Percentiles rank a stretch among this genome's conserved stretches.
Evolutionary conservation across 2,113 vertebrate genomes (phyloP).

Genomic region (Pelvicachromis taeniatus): DNA sequence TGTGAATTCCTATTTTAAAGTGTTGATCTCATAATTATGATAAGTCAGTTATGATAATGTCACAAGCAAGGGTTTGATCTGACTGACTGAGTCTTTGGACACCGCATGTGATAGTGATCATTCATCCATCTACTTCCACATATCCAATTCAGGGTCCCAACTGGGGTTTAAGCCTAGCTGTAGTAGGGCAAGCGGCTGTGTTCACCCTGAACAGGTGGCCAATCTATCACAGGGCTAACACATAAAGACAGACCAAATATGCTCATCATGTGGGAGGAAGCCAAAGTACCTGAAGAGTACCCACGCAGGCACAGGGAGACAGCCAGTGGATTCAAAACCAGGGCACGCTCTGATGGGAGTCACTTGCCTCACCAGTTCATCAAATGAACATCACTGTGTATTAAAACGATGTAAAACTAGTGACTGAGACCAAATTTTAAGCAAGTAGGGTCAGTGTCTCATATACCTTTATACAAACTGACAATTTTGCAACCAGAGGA

Average conservation of each 20-base stretch:
- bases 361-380: not conserved
- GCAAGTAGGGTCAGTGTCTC: not conserved
- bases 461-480: not conserved
- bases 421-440: not conserved
- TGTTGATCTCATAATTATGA: not conserved
- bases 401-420: not conserved
- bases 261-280: not conserved
- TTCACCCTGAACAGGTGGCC: not conserved
- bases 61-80: not conserved
- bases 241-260: not conserved
- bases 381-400: not conserved
- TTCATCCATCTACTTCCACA: not conserved
- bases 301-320: not conserved
- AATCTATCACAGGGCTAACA: not conserved
- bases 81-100: not conserved
- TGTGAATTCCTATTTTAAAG: not conserved
- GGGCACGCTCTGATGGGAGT: not conserved
- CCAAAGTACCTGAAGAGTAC: not conserved
- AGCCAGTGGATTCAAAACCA: not conserved
- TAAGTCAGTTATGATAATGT: not conserved
- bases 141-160: not conserved
- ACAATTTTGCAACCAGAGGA: not conserved
- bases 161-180: not conserved
- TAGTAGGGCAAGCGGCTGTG: not conserved
- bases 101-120: not conserved